Conservation (phyloP, 2,888 invertebrate species). For the Scaptomyza flava region DNA sequence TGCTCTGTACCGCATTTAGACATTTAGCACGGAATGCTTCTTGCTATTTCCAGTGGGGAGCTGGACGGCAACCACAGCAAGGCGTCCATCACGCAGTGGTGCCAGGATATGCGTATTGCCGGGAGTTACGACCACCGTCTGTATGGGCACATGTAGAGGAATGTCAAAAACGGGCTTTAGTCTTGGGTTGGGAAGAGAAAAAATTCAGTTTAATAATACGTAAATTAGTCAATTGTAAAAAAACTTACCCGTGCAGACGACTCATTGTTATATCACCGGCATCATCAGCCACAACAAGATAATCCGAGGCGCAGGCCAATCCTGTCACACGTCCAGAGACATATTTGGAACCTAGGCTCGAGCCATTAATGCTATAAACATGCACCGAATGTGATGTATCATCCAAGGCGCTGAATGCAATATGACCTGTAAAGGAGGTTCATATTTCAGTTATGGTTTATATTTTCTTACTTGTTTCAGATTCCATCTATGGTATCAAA, state of each 20-base stretch:
- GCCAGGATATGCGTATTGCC: constrained; percentile 87
- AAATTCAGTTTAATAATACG: neutral
- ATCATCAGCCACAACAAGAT: constrained; percentile 85
- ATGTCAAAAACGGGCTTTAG: constrained; percentile 85
- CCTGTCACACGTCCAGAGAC: constrained; percentile 85
- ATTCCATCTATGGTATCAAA: too few relatives aligned
- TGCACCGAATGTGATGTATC: constrained; percentile 85
- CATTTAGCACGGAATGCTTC: constrained; percentile 84
- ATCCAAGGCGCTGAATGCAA: constrained; percentile 85
- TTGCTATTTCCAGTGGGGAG: constrained; percentile 79
- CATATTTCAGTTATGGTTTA: neutral
- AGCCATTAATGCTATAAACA: constrained; percentile 85
- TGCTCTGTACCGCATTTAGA: constrained; percentile 56
- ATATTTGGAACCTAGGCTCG: constrained; percentile 85
- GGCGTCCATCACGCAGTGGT: constrained; percentile 86
- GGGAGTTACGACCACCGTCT: constrained; percentile 85
- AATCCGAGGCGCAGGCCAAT: constrained; percentile 84
- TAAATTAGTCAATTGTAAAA: too few relatives aligned
- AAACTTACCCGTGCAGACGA: constrained; percentile 84
- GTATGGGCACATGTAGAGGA: constrained; percentile 85
- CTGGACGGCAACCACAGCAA: constrained; percentile 85
- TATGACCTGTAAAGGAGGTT: constrained; percentile 84
- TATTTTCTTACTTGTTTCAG: neutral
- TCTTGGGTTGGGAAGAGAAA: constrained; percentile 68
- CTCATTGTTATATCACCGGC: constrained; percentile 86